Conservation (phyloP, 2,113 vertebrate species). For the Laterallus jamaicensis region DNA sequence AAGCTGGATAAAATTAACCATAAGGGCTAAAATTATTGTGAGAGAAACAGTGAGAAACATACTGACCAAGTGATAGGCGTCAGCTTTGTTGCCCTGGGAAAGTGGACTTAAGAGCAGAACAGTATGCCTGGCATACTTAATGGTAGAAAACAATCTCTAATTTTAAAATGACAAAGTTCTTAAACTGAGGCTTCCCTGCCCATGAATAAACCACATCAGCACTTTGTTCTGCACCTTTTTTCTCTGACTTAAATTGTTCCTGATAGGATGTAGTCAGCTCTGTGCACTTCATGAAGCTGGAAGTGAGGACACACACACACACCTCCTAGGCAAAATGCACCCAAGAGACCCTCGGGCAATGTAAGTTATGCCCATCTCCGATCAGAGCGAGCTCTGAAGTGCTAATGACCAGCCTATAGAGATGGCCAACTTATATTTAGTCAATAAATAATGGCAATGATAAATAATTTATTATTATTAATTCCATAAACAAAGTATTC, state of each 20-base stretch:
- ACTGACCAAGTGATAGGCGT: not conserved
- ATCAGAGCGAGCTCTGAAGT: not conserved
- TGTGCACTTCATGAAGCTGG: not conserved
- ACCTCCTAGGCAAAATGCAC: not conserved
- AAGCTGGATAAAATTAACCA: not conserved
- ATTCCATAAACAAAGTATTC: not conserved
- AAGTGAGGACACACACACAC: not conserved
- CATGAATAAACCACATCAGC: not conserved
- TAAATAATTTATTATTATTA: not conserved
- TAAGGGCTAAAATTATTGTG: not conserved
- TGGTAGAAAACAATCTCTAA: not conserved
- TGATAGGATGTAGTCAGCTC: not conserved
- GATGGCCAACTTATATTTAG: not conserved
- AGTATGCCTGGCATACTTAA: not conserved
- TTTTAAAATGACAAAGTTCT: not conserved
- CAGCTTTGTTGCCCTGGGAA: not conserved
- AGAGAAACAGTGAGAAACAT: not conserved
- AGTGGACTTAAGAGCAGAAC: not conserved
- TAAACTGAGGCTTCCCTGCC: not conserved
- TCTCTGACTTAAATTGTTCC: not conserved
- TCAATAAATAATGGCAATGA: not conserved
- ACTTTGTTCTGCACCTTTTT: not conserved
- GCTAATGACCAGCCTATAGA: not conserved
- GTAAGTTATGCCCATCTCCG: accelerated
- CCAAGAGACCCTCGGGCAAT: not conserved